Evolutionary conservation across 1,140 invertebrate genomes (phyloP), one percentile per base, ranked within the genome.

Genomic region (Procambarus clarkii): DNA sequence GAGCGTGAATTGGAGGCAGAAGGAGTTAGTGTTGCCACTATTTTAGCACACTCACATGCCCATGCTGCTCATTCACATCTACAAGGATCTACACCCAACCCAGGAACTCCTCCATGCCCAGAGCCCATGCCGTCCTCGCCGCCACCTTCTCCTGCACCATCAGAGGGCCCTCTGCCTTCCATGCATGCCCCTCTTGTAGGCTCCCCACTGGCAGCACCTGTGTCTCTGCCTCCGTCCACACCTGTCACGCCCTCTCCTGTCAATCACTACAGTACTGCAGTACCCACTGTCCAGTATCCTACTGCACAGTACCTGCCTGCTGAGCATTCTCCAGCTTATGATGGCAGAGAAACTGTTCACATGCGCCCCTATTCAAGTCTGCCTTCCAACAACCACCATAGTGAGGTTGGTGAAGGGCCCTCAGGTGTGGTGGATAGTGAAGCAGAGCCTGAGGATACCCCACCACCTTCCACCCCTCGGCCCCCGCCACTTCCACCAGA

Each of bases 1-100:
- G 98, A 99, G 95, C 96, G 97, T 48, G 98, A 99, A 94, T 97
- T 99, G 95, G 97, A 98, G 94, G 95, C 96, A 71, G 98, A 98
- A 94, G 95, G 95, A n/a, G 93, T 95, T 13, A 92, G 93, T 71
- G 92, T 93, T 80, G 89, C 92, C 21, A 88, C 92, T 44, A 60
- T 93, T 45, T 46, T 93, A 69, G 91, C 87, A 24, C 86, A 93
- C 60, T 92, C 93, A 34, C 86, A 92, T 58, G 76, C 87, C 24
- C 77, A 92, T 83, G 84, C 86, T 48, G 80, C 91, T 69, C 88
- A 92, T 60, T 77, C 88, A 45, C 91, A 91, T 64, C 45, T 83
- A 45, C 90, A 87, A 24, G 77, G 86, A n/a, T 80, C 86, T 60
- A 60, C 77, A 34, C 79, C 85, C 64, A 83, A 82, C 86, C 86